Conservation (phyloP, 2,888 invertebrate species). For the Eristalis arbustorum region DNA sequence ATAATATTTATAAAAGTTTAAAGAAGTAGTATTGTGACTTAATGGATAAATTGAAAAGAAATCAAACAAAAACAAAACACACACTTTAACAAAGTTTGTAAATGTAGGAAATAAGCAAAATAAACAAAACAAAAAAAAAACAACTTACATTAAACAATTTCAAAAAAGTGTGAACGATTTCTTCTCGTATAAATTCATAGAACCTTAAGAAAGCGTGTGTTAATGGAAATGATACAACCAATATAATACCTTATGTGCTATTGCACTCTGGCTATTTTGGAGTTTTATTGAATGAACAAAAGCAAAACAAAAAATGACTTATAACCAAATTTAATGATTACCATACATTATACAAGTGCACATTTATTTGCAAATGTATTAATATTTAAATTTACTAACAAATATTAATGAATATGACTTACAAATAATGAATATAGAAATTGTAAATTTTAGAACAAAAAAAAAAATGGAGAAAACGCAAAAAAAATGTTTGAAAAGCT, state of each 20-base stretch:
- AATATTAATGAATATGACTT: constrained; percentile 42
- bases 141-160: constrained; percentile 43
- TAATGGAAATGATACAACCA: constrained; percentile 59
- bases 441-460: constrained; percentile 29
- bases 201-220: constrained; percentile 65
- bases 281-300: constrained; percentile 54
- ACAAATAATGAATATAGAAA: constrained; percentile 39
- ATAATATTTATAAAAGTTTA: constrained; percentile 57
- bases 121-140: constrained; percentile 51
- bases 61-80: not conserved
- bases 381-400: constrained; percentile 46
- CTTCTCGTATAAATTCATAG: constrained; percentile 50
- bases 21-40: constrained; percentile 46
- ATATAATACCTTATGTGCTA: constrained; percentile 67
- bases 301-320: constrained; percentile 68
- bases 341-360: constrained; percentile 64
- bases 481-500: constrained; percentile 38
- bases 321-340: constrained; percentile 60
- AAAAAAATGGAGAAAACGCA: constrained; percentile 29
- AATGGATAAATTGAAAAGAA: constrained; percentile 2
- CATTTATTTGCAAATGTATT: constrained; percentile 68
- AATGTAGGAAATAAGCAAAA: constrained; percentile 54
- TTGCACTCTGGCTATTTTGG: constrained; percentile 66
- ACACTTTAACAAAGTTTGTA: constrained; percentile 40
- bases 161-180: constrained; percentile 56